Percentiles rank a stretch among this genome's conserved stretches.
Conservation (phyloP, 92 coral and sea anemone species). For the Micromussa lordhowensis region DNA sequence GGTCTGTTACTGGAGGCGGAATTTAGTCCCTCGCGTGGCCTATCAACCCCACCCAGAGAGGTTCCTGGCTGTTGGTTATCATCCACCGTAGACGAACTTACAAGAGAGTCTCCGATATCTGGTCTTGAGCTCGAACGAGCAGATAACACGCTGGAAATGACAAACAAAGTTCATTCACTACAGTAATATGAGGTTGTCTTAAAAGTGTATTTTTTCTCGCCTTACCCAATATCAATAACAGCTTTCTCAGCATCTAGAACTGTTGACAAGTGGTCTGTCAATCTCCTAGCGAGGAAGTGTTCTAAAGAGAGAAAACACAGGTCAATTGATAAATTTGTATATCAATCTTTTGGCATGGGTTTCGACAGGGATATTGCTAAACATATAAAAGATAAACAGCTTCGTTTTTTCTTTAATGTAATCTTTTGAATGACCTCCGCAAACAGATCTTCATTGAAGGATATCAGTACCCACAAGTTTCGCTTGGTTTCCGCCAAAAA, state of each 20-base stretch:
- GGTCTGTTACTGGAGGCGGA: conserved; percentile 37
- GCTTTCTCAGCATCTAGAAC: conserved; percentile 78
- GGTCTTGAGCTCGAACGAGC: conserved; percentile 42
- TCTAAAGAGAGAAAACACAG: conserved; percentile 25
- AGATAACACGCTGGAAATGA: conserved; percentile 18
- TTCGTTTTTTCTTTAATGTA: too few relatives aligned
- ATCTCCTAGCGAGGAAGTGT: conserved; percentile 63
- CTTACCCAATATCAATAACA: conserved; percentile 78
- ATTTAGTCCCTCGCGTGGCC: conserved; percentile 34
- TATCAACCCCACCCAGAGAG: conserved; percentile 4
- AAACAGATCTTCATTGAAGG: too few relatives aligned
- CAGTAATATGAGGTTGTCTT: neutral
- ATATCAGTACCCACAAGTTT: too few relatives aligned
- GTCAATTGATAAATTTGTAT: neutral
- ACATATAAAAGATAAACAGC: too few relatives aligned
- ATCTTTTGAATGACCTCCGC: too few relatives aligned
- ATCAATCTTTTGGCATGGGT: neutral
- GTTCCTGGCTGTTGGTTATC: conserved; percentile 30
- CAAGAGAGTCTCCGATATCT: conserved; percentile 40
- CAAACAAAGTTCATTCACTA: neutral
- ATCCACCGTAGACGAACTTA: conserved; percentile 29
- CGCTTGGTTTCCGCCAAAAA: too few relatives aligned
- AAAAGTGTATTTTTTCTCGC: neutral
- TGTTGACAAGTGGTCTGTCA: conserved; percentile 49
- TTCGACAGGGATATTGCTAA: too few relatives aligned